Conservation (phyloP, 2,888 invertebrate genomes). For the Synanthedon andrenaeformis region DNA sequence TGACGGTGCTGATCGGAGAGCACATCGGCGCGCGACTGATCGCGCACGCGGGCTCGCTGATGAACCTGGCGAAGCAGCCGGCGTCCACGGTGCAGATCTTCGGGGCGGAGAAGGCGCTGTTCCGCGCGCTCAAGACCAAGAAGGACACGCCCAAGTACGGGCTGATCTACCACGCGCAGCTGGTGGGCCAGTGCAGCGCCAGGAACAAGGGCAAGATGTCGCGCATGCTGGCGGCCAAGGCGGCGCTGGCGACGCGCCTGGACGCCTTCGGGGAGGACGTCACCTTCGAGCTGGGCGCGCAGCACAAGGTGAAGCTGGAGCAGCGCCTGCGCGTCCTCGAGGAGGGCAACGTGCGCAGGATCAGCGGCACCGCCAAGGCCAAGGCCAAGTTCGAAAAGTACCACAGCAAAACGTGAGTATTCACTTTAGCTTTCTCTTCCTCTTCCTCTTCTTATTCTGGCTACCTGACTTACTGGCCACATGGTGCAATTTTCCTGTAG, state of each 20-base stretch:
- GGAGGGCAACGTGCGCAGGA: conserved; percentile 83
- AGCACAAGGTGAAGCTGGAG: conserved; percentile 91
- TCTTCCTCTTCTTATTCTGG: no score
- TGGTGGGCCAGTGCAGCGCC: conserved; percentile 89
- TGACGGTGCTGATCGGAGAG: conserved; percentile 96
- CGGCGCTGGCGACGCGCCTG: conserved; percentile 90
- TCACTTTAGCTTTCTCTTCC: no score
- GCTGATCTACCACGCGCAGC: conserved; percentile 94
- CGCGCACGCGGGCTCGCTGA: conserved; percentile 96
- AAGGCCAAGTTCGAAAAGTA: conserved; percentile 95
- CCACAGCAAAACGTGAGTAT: conserved; percentile 78
- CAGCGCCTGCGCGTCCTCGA: conserved; percentile 82
- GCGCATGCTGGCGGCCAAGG: conserved; percentile 96
- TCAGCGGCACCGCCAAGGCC: conserved; percentile 91
- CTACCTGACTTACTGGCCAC: no score
- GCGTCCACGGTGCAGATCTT: conserved; percentile 98
- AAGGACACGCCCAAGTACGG: conserved; percentile 99
- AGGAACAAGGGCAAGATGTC: conserved; percentile 96
- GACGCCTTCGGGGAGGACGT: conserved; percentile 97
- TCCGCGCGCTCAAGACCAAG: conserved; percentile 96
- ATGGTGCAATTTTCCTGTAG: no score
- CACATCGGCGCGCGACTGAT: conserved; percentile 97
- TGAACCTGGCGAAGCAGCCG: conserved; percentile 97
- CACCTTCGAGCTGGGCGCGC: conserved; percentile 85
- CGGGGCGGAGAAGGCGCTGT: conserved; percentile 98